Conservation (phyloP, 2,888 invertebrate species). For the Sepiola atlantica region DNA sequence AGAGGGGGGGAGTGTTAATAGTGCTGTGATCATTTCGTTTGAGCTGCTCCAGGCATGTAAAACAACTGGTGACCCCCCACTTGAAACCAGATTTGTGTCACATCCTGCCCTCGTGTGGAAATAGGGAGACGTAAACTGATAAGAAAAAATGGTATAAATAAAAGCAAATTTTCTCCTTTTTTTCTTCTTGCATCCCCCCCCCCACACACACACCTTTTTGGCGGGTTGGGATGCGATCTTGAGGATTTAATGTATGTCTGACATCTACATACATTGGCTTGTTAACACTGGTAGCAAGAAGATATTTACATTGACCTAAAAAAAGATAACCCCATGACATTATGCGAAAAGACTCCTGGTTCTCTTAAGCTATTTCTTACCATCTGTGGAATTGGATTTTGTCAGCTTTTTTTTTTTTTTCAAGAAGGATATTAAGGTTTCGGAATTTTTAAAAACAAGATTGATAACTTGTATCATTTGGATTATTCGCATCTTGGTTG, state of each 20-base stretch:
- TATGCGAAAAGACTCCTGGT: not conserved
- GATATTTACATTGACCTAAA: not conserved
- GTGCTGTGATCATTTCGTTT: too few species aligned
- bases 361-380: not conserved
- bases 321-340: not conserved
- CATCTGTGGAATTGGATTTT: not conserved
- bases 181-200: too few species aligned
- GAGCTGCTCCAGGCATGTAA: too few species aligned
- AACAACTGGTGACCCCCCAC: too few species aligned
- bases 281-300: not conserved
- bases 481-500: too few species aligned
- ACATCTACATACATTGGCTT: not conserved
- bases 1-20: too few species aligned
- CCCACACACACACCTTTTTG: too few species aligned
- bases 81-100: too few species aligned
- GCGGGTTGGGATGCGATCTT: not conserved
- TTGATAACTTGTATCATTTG: too few species aligned
- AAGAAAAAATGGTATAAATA: not conserved
- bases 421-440: too few species aligned
- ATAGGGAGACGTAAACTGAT: not conserved
- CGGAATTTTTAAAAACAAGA: too few species aligned
- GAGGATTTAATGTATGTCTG: not conserved
- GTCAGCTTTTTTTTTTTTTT: not conserved
- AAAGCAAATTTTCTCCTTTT: not conserved
- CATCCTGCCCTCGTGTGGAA: not conserved